Percentiles rank a stretch among this genome's conserved stretches.
Conservation (phyloP, 2,888 invertebrate species). For the Luperina testacea region DNA sequence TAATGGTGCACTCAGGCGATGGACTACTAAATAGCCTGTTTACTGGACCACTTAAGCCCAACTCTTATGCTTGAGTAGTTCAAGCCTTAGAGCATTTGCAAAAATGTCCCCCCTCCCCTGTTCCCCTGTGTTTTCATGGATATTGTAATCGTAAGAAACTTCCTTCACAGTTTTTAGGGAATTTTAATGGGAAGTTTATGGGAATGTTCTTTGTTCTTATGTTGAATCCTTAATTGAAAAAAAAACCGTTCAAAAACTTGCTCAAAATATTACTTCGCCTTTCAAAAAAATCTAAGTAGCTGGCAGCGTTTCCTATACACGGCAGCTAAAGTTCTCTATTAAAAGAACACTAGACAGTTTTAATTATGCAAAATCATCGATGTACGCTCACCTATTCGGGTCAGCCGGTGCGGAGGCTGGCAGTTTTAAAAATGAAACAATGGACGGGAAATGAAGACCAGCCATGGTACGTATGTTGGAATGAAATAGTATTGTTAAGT, state of each 20-base stretch:
- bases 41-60: slow-evolving; percentile 62
- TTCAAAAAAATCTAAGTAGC: slow-evolving; percentile 23
- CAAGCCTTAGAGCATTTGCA: slow-evolving; percentile 47
- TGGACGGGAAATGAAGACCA: slow-evolving; percentile 76
- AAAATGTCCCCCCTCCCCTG: slow-evolving; percentile 45
- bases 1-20: slow-evolving; percentile 65
- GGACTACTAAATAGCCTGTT: slow-evolving; percentile 65
- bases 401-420: slow-evolving; percentile 77
- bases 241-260: not conserved
- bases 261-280: slow-evolving; percentile 6
- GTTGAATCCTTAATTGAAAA: not conserved
- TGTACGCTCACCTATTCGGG: slow-evolving; percentile 79
- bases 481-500: slow-evolving; percentile 73
- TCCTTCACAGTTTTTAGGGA: not conserved
- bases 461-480: slow-evolving; percentile 70
- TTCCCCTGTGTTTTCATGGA: slow-evolving; percentile 24
- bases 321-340: slow-evolving; percentile 61
- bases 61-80: slow-evolving; percentile 59
- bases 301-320: slow-evolving; percentile 48
- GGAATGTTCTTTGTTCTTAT: not conserved
- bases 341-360: slow-evolving; percentile 79
- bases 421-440: slow-evolving; percentile 83
- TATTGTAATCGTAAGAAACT: slow-evolving; percentile 24
- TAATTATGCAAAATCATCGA: slow-evolving; percentile 85
- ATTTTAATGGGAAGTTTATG: no score